Conservation (phyloP, 2,113 vertebrate species). For the Scortum barcoo region DNA sequence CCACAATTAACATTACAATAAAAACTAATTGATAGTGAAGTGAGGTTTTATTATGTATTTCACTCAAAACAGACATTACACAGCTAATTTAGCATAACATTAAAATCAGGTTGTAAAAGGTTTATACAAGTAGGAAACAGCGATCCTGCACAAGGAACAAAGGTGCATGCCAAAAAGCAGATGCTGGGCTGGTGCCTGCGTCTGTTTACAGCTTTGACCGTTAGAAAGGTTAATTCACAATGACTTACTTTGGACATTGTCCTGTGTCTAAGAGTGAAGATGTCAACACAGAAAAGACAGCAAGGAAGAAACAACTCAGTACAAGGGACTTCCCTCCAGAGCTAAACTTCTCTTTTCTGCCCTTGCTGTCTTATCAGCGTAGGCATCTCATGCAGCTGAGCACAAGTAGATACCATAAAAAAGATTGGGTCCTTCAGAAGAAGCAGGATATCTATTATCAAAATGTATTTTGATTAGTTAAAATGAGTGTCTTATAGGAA, state of each 20-base stretch:
- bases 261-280: no score
- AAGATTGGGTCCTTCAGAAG: background rate
- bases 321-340: no score
- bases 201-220: background rate
- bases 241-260: background rate
- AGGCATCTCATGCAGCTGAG: background rate
- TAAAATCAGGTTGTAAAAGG: background rate
- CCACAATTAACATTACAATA: background rate
- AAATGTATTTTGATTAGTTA: background rate
- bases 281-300: no score
- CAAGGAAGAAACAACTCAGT: no score
- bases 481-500: background rate
- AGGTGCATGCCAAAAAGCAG: conserved; percentile 22
- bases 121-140: background rate
- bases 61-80: background rate
- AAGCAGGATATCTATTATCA: background rate
- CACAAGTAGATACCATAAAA: background rate
- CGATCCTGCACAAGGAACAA: background rate
- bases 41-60: background rate
- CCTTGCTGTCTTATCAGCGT: background rate
- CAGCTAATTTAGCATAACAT: background rate
- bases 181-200: background rate
- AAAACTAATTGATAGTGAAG: background rate
- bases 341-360: background rate
- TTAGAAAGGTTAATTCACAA: background rate